phyloP scores from a whole-genome alignment of 2,113 vertebrate genomes.

The Anoplopoma fimbria region DNA sequence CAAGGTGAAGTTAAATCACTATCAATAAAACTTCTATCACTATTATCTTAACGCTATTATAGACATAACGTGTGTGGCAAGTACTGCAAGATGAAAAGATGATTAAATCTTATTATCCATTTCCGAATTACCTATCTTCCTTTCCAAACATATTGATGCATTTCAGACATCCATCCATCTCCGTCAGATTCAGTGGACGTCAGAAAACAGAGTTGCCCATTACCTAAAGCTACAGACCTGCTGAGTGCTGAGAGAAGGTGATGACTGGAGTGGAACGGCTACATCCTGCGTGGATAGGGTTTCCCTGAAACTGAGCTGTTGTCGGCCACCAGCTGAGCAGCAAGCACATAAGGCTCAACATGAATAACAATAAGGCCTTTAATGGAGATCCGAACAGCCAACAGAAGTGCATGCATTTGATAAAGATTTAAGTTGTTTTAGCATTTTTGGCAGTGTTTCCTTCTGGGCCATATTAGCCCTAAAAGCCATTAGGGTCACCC shows the following conservation, averaged over 20 bases:
- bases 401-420: constrained; percentile 4
- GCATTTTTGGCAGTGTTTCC: constrained; percentile 38
- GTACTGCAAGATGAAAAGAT: not conserved
- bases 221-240: constrained; percentile 46
- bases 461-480: constrained; percentile 59
- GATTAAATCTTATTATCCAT: not conserved
- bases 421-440: constrained; percentile 32
- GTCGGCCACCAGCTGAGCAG: constrained; percentile 63
- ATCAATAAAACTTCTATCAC: not conserved
- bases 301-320: constrained; percentile 75
- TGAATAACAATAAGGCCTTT: constrained; percentile 51
- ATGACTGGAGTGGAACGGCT: constrained; percentile 65
- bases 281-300: constrained; percentile 66
- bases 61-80: not conserved
- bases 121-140: not conserved
- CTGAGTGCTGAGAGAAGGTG: constrained; percentile 61
- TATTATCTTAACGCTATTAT: not conserved
- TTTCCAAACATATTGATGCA: constrained; percentile 6
- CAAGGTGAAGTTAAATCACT: not conserved
- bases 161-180: constrained; percentile 27
- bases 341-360: constrained; percentile 28
- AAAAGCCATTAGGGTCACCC: constrained; percentile 57
- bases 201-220: too few relatives aligned
- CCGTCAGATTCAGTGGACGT: too few relatives aligned
- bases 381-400: constrained; percentile 8